Evolutionary conservation across 2,797 vertebrate species (phyloP).

Genomic region (Myotis findleyi): DNA sequence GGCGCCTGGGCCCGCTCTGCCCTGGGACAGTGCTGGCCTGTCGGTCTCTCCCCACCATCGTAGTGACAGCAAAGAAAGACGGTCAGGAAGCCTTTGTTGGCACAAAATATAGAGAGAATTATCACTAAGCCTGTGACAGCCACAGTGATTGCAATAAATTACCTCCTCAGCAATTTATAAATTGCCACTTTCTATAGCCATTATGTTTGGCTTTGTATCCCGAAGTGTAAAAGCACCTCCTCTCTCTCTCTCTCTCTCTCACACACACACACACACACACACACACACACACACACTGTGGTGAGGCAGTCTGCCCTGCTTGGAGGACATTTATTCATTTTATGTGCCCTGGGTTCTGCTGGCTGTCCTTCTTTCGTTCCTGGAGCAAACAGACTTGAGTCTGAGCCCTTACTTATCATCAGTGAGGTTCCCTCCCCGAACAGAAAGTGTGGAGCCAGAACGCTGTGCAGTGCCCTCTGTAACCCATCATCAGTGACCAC

Average conservation of each 20-base stretch:
- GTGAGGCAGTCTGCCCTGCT: neutral
- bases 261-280: neutral
- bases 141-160: constrained; percentile 20
- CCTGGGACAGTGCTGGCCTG: too few relatives aligned
- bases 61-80: neutral
- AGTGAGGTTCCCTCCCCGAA: constrained; percentile 70
- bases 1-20: rapidly evolving
- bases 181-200: constrained; percentile 54
- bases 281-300: neutral
- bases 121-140: neutral
- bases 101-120: constrained; percentile 38
- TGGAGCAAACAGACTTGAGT: constrained; percentile 47
- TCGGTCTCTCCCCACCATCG: neutral
- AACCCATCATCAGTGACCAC: constrained; percentile 56
- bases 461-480: neutral
- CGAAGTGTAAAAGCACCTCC: neutral
- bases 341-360: constrained; percentile 51
- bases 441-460: constrained; percentile 63
- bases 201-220: constrained; percentile 58
- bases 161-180: constrained; percentile 39
- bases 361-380: constrained; percentile 60
- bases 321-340: constrained; percentile 55
- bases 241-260: neutral
- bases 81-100: neutral
- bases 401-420: constrained; percentile 69